Evolutionary conservation across 2,888 invertebrate genomes (phyloP).

Genomic region (Cyclophora punctaria): DNA sequence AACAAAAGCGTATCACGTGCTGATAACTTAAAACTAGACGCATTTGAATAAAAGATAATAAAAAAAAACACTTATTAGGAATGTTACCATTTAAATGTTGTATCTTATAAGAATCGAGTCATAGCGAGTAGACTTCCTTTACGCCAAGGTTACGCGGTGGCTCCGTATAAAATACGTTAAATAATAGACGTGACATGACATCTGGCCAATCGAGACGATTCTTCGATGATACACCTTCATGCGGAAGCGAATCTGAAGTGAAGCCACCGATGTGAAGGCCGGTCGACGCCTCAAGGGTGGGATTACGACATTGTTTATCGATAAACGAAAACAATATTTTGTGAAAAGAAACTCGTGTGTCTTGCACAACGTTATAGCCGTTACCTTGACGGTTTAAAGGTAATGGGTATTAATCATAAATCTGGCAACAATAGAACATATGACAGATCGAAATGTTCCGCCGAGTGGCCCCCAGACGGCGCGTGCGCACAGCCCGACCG

Average conservation of each 20-base stretch:
- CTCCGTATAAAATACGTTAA: conserved; percentile 16
- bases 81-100: conserved; percentile 9
- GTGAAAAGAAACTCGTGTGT: conserved; percentile 3
- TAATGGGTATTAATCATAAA: conserved; percentile 58
- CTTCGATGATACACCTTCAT: conserved; percentile 12
- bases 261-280: conserved; percentile 41
- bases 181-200: conserved; percentile 24
- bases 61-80: conserved; percentile 7
- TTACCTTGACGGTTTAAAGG: conserved; percentile 52
- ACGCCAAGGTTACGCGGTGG: conserved; percentile 27
- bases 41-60: conserved; percentile 10
- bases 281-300: conserved; percentile 46
- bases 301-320: conserved; percentile 39
- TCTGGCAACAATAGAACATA: conserved; percentile 55
- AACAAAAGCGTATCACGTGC: conserved; percentile 45
- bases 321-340: too few species aligned
- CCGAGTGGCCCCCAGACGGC: conserved; percentile 51
- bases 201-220: conserved; percentile 17
- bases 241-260: conserved; percentile 38
- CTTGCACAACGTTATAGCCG: conserved; percentile 21
- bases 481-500: conserved; percentile 59
- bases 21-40: conserved; percentile 11
- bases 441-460: conserved; percentile 57
- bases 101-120: conserved; percentile 6
- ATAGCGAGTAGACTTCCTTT: conserved; percentile 24